Evolutionary conservation across 2,888 invertebrate genomes (phyloP), one percentile per base, ranked within the genome.

Genomic region (Balanococcus diminutus): DNA sequence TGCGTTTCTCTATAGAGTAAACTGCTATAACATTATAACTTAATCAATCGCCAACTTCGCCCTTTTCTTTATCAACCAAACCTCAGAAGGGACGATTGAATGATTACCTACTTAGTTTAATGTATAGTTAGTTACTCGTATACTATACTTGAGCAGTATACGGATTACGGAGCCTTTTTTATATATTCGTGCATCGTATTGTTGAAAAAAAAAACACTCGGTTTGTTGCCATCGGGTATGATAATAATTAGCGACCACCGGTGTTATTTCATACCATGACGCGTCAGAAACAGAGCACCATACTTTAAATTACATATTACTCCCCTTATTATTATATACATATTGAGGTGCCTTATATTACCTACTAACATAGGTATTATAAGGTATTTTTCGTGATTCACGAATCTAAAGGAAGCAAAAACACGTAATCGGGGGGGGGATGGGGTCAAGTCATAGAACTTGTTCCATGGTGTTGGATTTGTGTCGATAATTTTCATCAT

Each of bases 231-330:
- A 56, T 56, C 56, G 22, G 22, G 56, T 56, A 56, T 56, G 56
- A 56, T 56, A 22, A 56, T 56, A 56, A 56, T 56, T 56, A 56
- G 19, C 56, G 56, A 56, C 56, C 56, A 22, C 8, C 56, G 56
- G 56, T 56, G 56, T 56, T 56, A 56, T 56, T 56, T 56, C 22
- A 56, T 56, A 56, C n/a, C n/a, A n/a, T 56, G 56, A 56, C 56
- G 56, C 56, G 56, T 56, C 56, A 22, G 56, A 56, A 56, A 56
- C 56, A 56, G 22, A 56, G 22, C 56, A 22, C 22, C 56, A 22
- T 56, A 56, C 56, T 56, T 56, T 56, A 56, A 56, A 56, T 56
- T 56, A 56, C 56, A 56, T n/a, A n/a, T 56, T 56, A 56, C 56
- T 9, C 56, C 19, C 19, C 56, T 56, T 56, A 56, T 56, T 22